Conservation (phyloP, 2,888 invertebrate species). For the Troglohyphantes excavatus region DNA sequence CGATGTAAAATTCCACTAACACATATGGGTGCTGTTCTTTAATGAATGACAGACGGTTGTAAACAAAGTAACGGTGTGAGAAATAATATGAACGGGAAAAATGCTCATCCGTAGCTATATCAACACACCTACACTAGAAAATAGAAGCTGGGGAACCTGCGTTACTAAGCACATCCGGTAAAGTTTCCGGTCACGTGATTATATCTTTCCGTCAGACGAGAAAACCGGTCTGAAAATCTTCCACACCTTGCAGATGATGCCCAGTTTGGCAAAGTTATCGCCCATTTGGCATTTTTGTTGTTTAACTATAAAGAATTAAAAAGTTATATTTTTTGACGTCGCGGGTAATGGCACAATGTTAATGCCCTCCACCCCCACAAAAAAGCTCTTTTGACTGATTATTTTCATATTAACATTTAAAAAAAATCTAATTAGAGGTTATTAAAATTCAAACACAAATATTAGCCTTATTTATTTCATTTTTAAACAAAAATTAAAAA, state of each 20-base stretch:
- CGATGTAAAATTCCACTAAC: neutral
- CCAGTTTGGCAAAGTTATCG: too few relatives aligned
- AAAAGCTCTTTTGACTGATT: too few relatives aligned
- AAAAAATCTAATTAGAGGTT: too few relatives aligned
- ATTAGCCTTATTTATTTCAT: too few relatives aligned
- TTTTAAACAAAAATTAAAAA: too few relatives aligned
- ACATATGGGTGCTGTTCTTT: neutral
- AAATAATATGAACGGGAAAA: slow-evolving; percentile 53
- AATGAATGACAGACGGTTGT: slow-evolving; percentile 33
- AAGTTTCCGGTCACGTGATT: slow-evolving; percentile 79
- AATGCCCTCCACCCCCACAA: too few relatives aligned
- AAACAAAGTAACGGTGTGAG: slow-evolving; percentile 62
- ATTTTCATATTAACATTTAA: too few relatives aligned
- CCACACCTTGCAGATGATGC: neutral
- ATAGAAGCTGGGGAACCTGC: slow-evolving; percentile 64
- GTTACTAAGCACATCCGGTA: slow-evolving; percentile 78
- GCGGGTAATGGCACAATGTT: too few relatives aligned
- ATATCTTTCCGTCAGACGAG: slow-evolving; percentile 64
- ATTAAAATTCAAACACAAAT: too few relatives aligned
- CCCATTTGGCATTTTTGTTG: too few relatives aligned
- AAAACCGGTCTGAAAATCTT: slow-evolving; percentile 67
- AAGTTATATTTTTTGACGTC: too few relatives aligned
- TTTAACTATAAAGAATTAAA: too few relatives aligned
- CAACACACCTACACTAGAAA: slow-evolving; percentile 72
- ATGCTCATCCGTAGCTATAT: slow-evolving; percentile 1